Evolutionary conservation across 2,113 vertebrate genomes (phyloP).

Genomic region (Gavia stellata): DNA sequence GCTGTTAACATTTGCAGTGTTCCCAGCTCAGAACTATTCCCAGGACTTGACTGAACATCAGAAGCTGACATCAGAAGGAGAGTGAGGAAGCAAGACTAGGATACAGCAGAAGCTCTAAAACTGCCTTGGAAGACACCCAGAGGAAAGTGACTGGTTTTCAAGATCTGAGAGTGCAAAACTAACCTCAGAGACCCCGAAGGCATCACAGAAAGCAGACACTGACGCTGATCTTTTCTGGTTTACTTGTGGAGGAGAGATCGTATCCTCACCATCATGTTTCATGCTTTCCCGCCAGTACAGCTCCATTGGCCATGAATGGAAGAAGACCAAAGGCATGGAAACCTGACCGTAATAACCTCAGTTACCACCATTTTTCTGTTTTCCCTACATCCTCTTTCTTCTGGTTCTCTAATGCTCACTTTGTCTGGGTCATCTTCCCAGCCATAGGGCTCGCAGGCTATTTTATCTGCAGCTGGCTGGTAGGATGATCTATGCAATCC

Average conservation of each 20-base stretch:
- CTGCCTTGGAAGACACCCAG: not conserved
- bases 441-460: not conserved
- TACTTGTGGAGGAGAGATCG: not conserved
- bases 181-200: not conserved
- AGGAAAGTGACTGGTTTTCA: not conserved
- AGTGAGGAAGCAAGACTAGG: not conserved
- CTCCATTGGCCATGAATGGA: not conserved
- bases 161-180: not conserved
- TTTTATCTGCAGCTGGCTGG: not conserved
- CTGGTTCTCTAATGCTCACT: not conserved
- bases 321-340: not conserved
- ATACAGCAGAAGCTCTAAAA: not conserved
- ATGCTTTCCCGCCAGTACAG: not conserved
- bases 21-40: constrained; percentile 8
- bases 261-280: not conserved
- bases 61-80: not conserved
- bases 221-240: not conserved
- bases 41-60: not conserved
- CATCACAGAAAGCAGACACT: not conserved
- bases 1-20: not conserved
- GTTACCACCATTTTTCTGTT: not conserved
- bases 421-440: not conserved
- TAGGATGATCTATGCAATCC: not conserved
- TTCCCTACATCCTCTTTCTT: not conserved
- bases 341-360: not conserved